phyloP scores from a whole-genome alignment of 2,113 vertebrate genomes.

The Phalacrocorax brasilianus region DNA sequence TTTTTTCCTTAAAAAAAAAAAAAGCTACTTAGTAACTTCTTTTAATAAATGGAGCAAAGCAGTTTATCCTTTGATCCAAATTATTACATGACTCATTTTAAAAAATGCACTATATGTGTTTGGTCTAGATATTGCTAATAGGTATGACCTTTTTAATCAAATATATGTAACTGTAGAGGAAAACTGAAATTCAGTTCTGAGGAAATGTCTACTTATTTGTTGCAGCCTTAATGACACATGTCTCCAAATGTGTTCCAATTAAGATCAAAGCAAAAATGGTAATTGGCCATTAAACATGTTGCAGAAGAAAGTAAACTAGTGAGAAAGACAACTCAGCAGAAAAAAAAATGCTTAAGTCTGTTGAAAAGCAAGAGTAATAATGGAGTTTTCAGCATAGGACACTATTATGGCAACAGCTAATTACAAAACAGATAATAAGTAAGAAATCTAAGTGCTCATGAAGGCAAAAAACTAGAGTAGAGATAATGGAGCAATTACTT shows the following conservation, averaged over 20 bases:
- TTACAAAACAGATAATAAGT: conserved; percentile 62
- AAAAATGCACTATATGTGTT: not conserved
- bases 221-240: conserved; percentile 47
- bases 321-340: conserved; percentile 59
- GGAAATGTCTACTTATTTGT: conserved; percentile 28
- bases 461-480: conserved; percentile 8
- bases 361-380: conserved; percentile 58
- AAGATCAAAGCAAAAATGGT: conserved; percentile 62
- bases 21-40: not conserved
- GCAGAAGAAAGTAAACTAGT: conserved; percentile 49
- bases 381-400: conserved; percentile 43
- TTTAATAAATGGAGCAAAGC: not conserved
- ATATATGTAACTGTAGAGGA: not conserved
- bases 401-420: conserved; percentile 55
- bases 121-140: not conserved
- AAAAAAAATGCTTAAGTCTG: conserved; percentile 60
- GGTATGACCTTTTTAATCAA: conserved; percentile 31
- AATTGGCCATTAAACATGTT: conserved; percentile 68
- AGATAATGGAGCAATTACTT: conserved; percentile 61
- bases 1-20: not conserved
- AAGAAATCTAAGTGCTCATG: conserved; percentile 40
- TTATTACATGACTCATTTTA: not conserved
- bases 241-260: conserved; percentile 61
- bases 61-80: not conserved
- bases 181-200: conserved; percentile 52